Conservation (phyloP, 2,888 invertebrate species). For the Cacoxenus indagator region DNA sequence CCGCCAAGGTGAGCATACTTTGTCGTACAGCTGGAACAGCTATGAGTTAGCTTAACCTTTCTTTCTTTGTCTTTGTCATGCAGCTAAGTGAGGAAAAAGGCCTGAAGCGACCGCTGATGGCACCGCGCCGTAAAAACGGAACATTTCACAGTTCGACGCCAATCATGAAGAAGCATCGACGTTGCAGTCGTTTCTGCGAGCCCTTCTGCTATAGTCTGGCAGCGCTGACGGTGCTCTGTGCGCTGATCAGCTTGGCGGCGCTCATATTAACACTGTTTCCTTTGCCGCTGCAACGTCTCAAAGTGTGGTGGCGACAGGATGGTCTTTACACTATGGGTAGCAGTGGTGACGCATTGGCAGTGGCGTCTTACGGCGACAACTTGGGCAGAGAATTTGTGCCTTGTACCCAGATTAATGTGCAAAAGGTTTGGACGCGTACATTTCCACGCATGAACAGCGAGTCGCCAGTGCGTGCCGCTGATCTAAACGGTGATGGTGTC, state of each 20-base stretch:
- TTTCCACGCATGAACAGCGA: conserved; percentile 81
- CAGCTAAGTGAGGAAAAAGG: conserved; percentile 78
- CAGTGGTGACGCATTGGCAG: conserved; percentile 19
- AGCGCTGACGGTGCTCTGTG: conserved; percentile 75
- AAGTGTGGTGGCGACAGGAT: conserved; percentile 73
- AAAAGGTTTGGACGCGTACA: conserved; percentile 77
- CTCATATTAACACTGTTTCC: conserved; percentile 78
- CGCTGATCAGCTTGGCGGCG: conserved; percentile 76
- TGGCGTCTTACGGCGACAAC: conserved; percentile 49
- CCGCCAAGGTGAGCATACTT: conserved; percentile 72
- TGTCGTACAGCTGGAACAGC: not conserved
- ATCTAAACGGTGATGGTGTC: conserved; percentile 80
- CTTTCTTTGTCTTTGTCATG: conserved; percentile 26
- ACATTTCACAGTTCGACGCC: conserved; percentile 71
- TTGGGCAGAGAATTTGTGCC: conserved; percentile 67
- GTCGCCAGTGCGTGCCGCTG: conserved; percentile 79
- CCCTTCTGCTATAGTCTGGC: conserved; percentile 78
- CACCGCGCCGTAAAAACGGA: conserved; percentile 76
- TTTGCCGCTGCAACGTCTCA: conserved; percentile 75
- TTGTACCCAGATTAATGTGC: conserved; percentile 69
- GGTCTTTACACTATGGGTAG: conserved; percentile 33
- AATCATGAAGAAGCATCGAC: conserved; percentile 71
- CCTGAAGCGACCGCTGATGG: conserved; percentile 81
- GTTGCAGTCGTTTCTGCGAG: conserved; percentile 75
- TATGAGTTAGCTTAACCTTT: not conserved